These are phyloP conservation scores for Coregonus ussuriensis DNA, from an alignment of 2,797 vertebrate species.

Conservation along the genomic window DNA sequence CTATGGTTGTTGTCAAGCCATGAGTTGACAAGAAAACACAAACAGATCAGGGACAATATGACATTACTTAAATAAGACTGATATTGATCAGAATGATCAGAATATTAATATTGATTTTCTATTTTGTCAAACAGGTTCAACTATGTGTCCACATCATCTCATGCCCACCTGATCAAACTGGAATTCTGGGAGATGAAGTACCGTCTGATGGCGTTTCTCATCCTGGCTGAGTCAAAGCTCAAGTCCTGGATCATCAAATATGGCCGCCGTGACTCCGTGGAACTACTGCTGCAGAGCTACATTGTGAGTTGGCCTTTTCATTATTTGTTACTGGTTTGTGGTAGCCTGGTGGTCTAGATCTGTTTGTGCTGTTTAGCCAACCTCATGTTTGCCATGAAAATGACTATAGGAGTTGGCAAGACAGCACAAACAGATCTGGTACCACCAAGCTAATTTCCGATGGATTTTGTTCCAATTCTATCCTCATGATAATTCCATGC, in stretches of 20 bases:
- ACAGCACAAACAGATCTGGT: not conserved
- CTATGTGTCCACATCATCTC: slow-evolving; percentile 91
- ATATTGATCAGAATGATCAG: not conserved
- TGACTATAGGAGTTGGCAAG: not conserved
- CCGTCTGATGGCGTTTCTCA: slow-evolving; percentile 90
- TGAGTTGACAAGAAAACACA: not conserved
- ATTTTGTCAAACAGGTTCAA: slow-evolving; percentile 81
- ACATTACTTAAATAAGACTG: not conserved
- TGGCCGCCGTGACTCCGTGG: slow-evolving; percentile 92
- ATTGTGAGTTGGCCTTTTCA: slow-evolving; percentile 77
- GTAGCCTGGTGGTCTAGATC: not conserved
- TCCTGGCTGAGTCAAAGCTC: slow-evolving; percentile 94
- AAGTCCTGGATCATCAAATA: slow-evolving; percentile 99
- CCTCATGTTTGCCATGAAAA: not conserved
- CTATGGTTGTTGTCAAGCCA: too few relatives aligned
- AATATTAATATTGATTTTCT: not conserved
- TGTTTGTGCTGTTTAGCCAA: not conserved
- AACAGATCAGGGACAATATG: not conserved
- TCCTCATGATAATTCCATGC: not conserved
- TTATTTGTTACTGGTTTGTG: not conserved
- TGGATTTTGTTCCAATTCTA: not conserved
- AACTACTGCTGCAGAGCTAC: slow-evolving; percentile 92
- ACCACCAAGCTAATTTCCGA: not conserved
- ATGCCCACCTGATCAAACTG: slow-evolving; percentile 94
- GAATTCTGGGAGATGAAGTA: slow-evolving; percentile 99